A percentile compares a stretch with the other conserved stretches of the same genome.
These are phyloP conservation scores for Chelonoidis abingdonii DNA, from an alignment of 2,113 vertebrate species.

Conservation along the genomic window DNA sequence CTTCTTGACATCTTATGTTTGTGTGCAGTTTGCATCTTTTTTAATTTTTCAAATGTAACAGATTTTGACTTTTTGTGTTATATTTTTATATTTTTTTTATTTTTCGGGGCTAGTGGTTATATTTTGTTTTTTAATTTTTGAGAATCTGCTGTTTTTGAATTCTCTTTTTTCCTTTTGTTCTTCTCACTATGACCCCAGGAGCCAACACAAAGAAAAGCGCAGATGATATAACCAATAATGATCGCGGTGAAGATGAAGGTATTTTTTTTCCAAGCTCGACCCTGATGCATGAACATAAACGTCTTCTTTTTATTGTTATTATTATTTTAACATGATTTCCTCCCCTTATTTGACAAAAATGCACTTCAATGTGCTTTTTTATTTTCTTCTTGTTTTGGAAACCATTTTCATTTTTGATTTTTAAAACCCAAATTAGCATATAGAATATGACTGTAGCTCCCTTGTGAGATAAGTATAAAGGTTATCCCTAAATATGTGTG, in stretches of 20 bases:
- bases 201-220: conserved; percentile 89
- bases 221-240: conserved; percentile 93
- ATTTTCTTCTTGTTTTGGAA: conserved; percentile 71
- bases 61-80: conserved; percentile 75
- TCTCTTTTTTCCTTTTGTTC: conserved; percentile 86
- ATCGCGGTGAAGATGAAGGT: conserved; percentile 90
- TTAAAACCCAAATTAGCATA: conserved; percentile 70
- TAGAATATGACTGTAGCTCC: conserved; percentile 44
- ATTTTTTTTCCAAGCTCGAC: conserved; percentile 85
- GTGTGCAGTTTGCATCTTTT: conserved; percentile 72
- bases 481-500: conserved; percentile 60
- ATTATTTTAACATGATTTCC: conserved; percentile 70
- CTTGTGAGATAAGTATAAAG: conserved; percentile 43
- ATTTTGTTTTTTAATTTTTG: conserved; percentile 72
- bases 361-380: conserved; percentile 61
- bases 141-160: conserved; percentile 84
- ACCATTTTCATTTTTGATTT: conserved; percentile 74
- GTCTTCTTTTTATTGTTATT: conserved; percentile 67
- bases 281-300: conserved; percentile 87
- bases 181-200: conserved; percentile 87
- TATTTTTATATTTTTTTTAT: conserved; percentile 65
- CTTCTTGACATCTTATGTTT: conserved; percentile 77
- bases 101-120: conserved; percentile 40
- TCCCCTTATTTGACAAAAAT: conserved; percentile 63
- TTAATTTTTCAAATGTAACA: conserved; percentile 72